Evolutionary conservation across 2,113 vertebrate species (phyloP), one percentile per base, ranked within the genome.

Genomic region (Petromus typicus): DNA sequence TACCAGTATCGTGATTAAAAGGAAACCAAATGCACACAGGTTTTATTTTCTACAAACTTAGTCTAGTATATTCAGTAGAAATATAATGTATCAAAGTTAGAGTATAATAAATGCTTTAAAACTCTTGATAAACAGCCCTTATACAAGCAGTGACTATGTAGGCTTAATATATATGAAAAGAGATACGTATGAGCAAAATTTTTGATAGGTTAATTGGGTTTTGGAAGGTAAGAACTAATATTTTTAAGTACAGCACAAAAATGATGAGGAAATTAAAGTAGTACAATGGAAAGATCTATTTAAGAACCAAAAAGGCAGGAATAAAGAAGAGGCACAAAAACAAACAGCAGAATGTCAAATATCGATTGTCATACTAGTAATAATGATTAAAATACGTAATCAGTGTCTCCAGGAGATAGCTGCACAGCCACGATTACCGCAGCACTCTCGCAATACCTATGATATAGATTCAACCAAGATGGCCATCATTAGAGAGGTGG

Each of bases 1-100:
- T 76, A 71, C 32, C 32, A 56, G n/a, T n/a, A n/a, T n/a, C 64
- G 12, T 69, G 9, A 71, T 37, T 85, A 86, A 76, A 90, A 43
- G 64, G 59, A 91, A 82, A 57, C 23, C 32, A 37, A 89, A 91
- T 73, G 37, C 13, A 63, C 3, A 57, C 3, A 66, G 1, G 13
- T 81, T 94, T 30, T 94, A 3, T 37, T 78, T 88, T 88, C 66
- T 80, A 66, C n/a, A 90, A 92, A 54, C 1, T 93, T 84, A 66
- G 37, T 90, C 67, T 93, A 87, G n/a, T 45, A 17, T 81, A 45
- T 17, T 89, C 27, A 1, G 85, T 27, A 66, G 18, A 40, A 12
- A 7, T 57, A 45, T 4, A 61, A 43, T n/a, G 43, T 27, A 80
- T 69, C 48, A 92, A 59, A 67, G 43, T 45, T 57, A 82, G 66